Conservation (phyloP, 2,113 vertebrate species). For the Deroptyus accipitrinus region DNA sequence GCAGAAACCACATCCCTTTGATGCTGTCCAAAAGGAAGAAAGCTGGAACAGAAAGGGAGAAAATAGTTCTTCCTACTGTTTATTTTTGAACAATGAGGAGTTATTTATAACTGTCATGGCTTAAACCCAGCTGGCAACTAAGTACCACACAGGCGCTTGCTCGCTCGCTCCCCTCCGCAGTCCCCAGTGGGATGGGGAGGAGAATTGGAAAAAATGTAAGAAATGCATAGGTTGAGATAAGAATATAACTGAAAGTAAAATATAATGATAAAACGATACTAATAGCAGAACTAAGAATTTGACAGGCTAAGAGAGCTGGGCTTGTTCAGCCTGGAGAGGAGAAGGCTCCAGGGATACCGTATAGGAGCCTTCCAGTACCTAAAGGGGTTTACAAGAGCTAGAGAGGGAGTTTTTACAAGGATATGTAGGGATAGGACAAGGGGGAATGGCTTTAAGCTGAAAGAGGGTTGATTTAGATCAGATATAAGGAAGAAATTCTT, state of each 20-base stretch:
- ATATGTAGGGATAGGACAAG: background rate
- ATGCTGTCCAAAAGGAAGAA: background rate
- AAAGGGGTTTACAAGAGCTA: background rate
- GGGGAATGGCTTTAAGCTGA: background rate
- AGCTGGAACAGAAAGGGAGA: background rate
- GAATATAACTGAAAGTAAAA: background rate
- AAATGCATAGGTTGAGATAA: background rate
- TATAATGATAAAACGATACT: background rate
- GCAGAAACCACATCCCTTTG: background rate
- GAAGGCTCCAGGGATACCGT: background rate
- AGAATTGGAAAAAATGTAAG: background rate
- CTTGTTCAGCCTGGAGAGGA: background rate
- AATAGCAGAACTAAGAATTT: background rate
- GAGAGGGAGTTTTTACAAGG: background rate
- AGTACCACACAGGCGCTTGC: background rate
- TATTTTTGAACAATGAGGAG: rapidly evolving
- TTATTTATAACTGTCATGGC: background rate
- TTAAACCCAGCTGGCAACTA: background rate
- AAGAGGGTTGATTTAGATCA: background rate
- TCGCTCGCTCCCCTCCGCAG: background rate
- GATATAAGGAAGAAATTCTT: background rate
- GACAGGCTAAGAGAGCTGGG: background rate
- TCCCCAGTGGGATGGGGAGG: background rate
- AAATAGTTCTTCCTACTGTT: background rate
- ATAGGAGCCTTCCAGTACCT: background rate